These are phyloP conservation scores for Panthera tigris DNA, from an alignment of 2,113 vertebrate species.

Conservation along the genomic window DNA sequence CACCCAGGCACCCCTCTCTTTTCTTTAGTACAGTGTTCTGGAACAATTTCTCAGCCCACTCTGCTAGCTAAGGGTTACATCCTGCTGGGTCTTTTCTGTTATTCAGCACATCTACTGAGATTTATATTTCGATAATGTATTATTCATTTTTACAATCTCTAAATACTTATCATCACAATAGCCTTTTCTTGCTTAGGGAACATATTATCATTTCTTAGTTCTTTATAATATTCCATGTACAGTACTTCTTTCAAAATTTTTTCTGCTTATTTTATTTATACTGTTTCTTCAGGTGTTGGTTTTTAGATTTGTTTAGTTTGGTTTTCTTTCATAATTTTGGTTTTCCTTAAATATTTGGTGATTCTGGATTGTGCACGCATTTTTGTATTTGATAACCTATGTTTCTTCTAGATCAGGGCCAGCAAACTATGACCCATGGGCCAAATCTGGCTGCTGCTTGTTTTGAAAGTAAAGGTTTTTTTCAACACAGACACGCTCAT, in stretches of 20 bases:
- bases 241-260: neutral
- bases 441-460: neutral
- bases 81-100: neutral
- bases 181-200: neutral
- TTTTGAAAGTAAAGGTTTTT: constrained; percentile 31
- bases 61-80: neutral
- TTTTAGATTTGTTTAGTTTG: constrained; percentile 2
- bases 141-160: neutral
- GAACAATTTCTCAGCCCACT: neutral
- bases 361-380: neutral
- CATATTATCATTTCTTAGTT: neutral
- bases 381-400: neutral
- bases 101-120: neutral
- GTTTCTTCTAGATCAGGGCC: neutral
- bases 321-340: neutral
- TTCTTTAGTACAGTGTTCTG: neutral
- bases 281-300: neutral
- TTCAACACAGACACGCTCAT: neutral
- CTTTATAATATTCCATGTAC: neutral
- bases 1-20: neutral
- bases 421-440: neutral
- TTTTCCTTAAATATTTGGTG: neutral
- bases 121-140: neutral
- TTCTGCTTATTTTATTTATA: neutral
- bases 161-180: neutral